Base-by-base conservation (phyloP, 1,140 invertebrate species). In the Pseudomyrmex gracilis region DNA sequence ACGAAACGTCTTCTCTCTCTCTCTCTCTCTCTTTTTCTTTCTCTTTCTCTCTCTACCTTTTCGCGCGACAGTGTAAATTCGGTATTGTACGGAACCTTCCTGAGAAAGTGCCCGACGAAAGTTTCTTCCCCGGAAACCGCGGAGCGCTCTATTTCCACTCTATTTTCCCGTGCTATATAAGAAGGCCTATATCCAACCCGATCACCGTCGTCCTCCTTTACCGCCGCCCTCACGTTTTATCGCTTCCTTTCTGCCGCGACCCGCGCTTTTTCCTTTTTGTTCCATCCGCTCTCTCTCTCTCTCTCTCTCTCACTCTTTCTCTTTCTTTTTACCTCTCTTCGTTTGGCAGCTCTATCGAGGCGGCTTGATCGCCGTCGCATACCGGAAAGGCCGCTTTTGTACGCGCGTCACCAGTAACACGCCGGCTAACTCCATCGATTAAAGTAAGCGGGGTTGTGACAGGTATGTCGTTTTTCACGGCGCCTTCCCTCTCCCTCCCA, bases 1-100 rank as follows among this genome's bases (percentile, higher is more conserved):
- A 90, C 88, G 88, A 91, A 89, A 78, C 80, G 80, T 71, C 77
- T 71, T 84, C 63, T 76, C 24, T 67, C 64, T 77, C 58, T 86
- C 68, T 86, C 61, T 84, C 66, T 24, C 24, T 24, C 24, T 24
- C 24, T 24, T 34, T n/a, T n/a, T 86, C 68, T 86, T 61, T 84
- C 66, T 24, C 24, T 24, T 3, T 24, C 24, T 24, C 7, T 86
- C 63, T 84, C 66, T 34, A 34, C 34, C 34, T 34, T 34, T 34
- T 88, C 85, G 53, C 57, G 34, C 76, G 85, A 84, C 89, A 84
- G 89, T 90, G 85, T 90, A 90, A 87, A 91, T 90, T 90, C 87
- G 71, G 66, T 87, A 90, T 90, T 89, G 88, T 89, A 86, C 5
- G 34, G 34, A 34, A 4, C 34, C 64, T 76, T 74, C 60, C 77